Conservation (phyloP, 2,888 invertebrate genomes). For the Drosophila percnosoma region DNA sequence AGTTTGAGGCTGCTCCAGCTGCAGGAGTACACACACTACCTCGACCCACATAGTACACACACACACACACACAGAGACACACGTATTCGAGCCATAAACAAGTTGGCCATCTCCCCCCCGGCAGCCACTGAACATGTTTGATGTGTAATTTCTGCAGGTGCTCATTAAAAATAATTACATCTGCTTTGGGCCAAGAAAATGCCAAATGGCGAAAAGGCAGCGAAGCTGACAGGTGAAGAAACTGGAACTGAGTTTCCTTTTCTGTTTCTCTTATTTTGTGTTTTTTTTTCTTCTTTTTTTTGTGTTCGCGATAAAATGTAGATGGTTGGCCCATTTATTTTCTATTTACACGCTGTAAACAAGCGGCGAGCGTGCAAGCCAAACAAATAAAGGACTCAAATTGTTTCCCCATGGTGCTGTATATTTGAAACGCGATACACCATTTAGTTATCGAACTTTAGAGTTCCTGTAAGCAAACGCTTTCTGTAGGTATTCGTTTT, state of each 20-base stretch:
- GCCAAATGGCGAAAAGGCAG: constrained; percentile 55
- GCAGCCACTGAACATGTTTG: constrained; percentile 55
- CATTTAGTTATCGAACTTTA: constrained; percentile 9
- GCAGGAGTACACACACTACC: constrained; percentile 12
- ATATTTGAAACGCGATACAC: background rate
- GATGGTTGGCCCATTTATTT: constrained; percentile 56
- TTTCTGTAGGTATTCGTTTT: background rate
- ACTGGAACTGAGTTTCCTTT: constrained; percentile 34
- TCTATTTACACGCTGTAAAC: constrained; percentile 60
- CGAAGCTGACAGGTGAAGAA: constrained; percentile 64
- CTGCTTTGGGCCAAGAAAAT: constrained; percentile 68
- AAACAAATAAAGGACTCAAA: constrained; percentile 44
- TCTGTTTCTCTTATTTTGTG: background rate
- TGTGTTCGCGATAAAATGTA: constrained; percentile 48
- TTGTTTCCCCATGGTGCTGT: constrained; percentile 6
- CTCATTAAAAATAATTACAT: constrained; percentile 79
- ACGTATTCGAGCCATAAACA: constrained; percentile 51
- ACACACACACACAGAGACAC: constrained; percentile 1
- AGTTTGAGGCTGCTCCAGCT: constrained; percentile 23
- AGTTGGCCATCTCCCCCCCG: constrained; percentile 29
- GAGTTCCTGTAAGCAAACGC: background rate
- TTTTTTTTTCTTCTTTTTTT: constrained; percentile 3
- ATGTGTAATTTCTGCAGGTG: constrained; percentile 78
- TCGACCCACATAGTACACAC: constrained; percentile 35
- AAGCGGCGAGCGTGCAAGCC: constrained; percentile 21